Conservation (phyloP, 2,113 vertebrate genomes). For the Ophiodon elongatus region DNA sequence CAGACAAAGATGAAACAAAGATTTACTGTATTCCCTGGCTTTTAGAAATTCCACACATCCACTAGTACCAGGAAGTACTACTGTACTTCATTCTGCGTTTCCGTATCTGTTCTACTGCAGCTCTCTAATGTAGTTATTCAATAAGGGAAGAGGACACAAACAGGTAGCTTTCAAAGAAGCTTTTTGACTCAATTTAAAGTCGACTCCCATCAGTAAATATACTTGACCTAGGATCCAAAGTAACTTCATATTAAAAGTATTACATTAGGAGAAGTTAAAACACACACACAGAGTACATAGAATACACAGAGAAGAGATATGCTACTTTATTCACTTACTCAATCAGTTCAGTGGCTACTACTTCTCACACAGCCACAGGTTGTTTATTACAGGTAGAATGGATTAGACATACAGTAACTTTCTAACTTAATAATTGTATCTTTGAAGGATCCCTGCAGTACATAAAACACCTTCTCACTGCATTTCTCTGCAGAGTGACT, state of each 20-base stretch:
- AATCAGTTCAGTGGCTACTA: constrained; percentile 3
- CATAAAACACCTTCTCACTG: not conserved
- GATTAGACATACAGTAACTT: not conserved
- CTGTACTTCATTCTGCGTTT: not conserved
- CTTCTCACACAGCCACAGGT: not conserved
- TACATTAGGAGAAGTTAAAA: not conserved
- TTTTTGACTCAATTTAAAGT: constrained; percentile 28
- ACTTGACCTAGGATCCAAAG: constrained; percentile 31
- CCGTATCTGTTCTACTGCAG: not conserved
- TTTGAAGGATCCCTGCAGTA: not conserved
- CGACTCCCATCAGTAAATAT: constrained; percentile 6
- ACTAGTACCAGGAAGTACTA: too few relatives aligned
- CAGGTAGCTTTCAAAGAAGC: constrained; percentile 46
- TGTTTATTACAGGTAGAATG: not conserved
- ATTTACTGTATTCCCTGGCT: not conserved
- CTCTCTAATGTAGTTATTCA: constrained; percentile 43
- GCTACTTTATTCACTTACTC: constrained; percentile 12
- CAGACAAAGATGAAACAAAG: not conserved
- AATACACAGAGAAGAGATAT: not conserved
- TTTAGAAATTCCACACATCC: not conserved
- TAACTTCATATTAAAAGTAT: constrained; percentile 3
- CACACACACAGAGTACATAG: not conserved
- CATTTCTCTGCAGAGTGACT: not conserved
- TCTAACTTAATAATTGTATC: not conserved
- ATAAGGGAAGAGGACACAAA: constrained; percentile 29